Conservation (phyloP, 2,113 vertebrate genomes). For the Anhinga rufa region DNA sequence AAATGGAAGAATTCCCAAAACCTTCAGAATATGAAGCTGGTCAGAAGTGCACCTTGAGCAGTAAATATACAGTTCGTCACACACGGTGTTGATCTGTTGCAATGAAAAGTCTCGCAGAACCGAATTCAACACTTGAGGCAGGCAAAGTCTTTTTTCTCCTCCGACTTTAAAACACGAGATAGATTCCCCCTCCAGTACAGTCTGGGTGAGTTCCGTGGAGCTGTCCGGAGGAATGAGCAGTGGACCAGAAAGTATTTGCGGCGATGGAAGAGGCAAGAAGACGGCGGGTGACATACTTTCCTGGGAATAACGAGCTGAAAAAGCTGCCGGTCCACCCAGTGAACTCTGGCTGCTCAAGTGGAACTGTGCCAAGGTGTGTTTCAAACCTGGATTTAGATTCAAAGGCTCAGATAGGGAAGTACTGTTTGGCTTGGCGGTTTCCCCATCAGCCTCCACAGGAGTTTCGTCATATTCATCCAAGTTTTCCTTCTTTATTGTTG, state of each 20-base stretch:
- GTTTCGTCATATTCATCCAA: constrained; percentile 79
- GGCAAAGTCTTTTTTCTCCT: constrained; percentile 94
- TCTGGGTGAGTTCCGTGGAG: constrained; percentile 95
- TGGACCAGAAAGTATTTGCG: constrained; percentile 88
- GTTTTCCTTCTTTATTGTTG: constrained; percentile 88
- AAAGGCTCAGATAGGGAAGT: constrained; percentile 79
- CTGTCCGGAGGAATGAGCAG: constrained; percentile 95
- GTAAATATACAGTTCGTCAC: constrained; percentile 95
- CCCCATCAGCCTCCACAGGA: constrained; percentile 63
- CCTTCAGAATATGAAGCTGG: constrained; percentile 96
- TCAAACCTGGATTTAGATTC: constrained; percentile 93
- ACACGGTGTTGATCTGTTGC: constrained; percentile 97
- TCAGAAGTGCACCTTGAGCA: constrained; percentile 94
- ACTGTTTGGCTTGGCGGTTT: constrained; percentile 65
- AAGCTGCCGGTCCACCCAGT: constrained; percentile 92
- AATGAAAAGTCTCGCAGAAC: constrained; percentile 95
- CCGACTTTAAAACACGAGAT: constrained; percentile 97
- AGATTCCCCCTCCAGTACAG: constrained; percentile 90
- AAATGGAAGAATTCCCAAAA: constrained; percentile 95
- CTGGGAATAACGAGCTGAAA: constrained; percentile 89
- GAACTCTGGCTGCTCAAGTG: constrained; percentile 97
- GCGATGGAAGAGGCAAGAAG: constrained; percentile 86
- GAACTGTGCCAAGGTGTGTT: constrained; percentile 96
- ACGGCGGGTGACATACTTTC: constrained; percentile 82
- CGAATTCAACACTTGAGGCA: constrained; percentile 96